Conservation (phyloP, 2,797 vertebrate genomes). For the Australoheros facetus region DNA sequence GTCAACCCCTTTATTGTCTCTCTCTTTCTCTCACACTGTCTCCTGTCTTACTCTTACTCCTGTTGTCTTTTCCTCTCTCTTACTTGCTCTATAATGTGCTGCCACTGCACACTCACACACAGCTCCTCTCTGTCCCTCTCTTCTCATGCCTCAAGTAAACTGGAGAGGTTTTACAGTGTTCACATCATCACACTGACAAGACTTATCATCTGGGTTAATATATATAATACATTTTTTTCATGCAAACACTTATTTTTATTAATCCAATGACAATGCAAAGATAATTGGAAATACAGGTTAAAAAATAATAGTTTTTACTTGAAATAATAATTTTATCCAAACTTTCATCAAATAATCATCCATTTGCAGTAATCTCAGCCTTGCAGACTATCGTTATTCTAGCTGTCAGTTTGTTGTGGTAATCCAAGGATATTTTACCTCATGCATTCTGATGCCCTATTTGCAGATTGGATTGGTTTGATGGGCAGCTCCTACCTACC, state of each 20-base stretch:
- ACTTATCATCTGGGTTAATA: neutral
- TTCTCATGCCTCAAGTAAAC: neutral
- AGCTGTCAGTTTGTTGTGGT: too few relatives aligned
- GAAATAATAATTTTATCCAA: too few relatives aligned
- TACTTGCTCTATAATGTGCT: neutral
- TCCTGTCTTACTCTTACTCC: neutral
- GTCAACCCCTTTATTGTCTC: conserved; percentile 20
- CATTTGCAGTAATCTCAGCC: too few relatives aligned
- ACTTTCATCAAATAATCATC: too few relatives aligned
- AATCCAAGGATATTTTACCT: too few relatives aligned
- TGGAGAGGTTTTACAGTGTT: neutral
- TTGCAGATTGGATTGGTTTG: too few relatives aligned
- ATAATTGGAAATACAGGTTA: neutral
- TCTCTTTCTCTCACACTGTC: neutral
- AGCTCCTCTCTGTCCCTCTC: neutral
- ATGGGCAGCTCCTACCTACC: too few relatives aligned
- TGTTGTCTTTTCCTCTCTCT: neutral
- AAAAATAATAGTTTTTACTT: too few relatives aligned
- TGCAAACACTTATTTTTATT: neutral
- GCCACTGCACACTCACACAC: neutral
- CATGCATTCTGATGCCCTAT: too few relatives aligned
- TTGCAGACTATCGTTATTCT: too few relatives aligned
- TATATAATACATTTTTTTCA: neutral
- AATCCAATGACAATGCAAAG: neutral
- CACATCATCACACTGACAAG: neutral